Evolutionary conservation across 2,113 vertebrate species (phyloP).

Genomic region (Upupa epops): DNA sequence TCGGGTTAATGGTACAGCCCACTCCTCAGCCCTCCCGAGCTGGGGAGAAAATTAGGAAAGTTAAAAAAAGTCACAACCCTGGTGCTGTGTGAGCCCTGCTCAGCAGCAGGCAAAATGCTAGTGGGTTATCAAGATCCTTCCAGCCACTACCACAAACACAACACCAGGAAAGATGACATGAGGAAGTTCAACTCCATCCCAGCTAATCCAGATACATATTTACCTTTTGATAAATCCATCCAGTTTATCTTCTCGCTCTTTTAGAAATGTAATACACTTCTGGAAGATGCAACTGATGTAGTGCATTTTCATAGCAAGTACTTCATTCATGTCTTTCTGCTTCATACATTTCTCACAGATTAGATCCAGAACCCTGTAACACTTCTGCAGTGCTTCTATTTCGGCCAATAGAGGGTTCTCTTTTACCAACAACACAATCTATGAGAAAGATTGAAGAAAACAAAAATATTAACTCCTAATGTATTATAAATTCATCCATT

Average conservation of each 20-base stretch:
- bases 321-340: conserved; percentile 98
- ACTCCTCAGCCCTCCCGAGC: too few species aligned
- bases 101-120: too few species aligned
- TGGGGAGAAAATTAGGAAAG: too few species aligned
- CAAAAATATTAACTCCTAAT: neutral
- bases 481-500: neutral
- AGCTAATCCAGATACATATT: neutral
- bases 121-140: too few species aligned
- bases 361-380: conserved; percentile 90
- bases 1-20: too few species aligned
- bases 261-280: conserved; percentile 87
- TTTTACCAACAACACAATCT: conserved; percentile 92
- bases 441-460: conserved; percentile 24
- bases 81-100: too few species aligned
- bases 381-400: conserved; percentile 85
- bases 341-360: conserved; percentile 97
- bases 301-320: conserved; percentile 99
- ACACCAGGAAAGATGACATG: too few species aligned
- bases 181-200: too few species aligned
- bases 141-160: too few species aligned
- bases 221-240: conserved; percentile 91
- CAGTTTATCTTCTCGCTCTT: conserved; percentile 88
- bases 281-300: conserved; percentile 93
- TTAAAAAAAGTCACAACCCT: too few species aligned
- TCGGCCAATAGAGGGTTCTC: conserved; percentile 91